Base-by-base conservation (phyloP, 2,113 vertebrate genomes). In the Amphiprion ocellaris region DNA sequence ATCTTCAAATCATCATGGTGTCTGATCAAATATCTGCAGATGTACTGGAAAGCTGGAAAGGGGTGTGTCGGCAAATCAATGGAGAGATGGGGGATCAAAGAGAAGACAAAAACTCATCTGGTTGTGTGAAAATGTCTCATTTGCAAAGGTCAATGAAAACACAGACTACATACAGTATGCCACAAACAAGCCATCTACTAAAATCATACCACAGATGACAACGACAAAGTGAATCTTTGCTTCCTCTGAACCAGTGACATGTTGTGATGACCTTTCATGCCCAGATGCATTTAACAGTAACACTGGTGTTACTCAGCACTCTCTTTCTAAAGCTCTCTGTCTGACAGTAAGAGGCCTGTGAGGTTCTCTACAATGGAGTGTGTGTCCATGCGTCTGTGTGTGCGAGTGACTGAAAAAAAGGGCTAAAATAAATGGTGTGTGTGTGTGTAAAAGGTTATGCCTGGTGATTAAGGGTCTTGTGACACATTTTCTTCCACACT, bases 251-350 rank as follows among this genome's bases (percentile, higher is more conserved):
- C 81, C 71, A 81, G 78, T 49, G 86, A 78, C 70, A 72, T 70
- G 81, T 79, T 83, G 71, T 69, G 71, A 89, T 63, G 55, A 78
- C 53, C 33, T 79, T 88, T 75, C 58, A 81, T 58, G 39, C 54
- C 65, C 86, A 90, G 71, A 88, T 90, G 86, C 74, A 81, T 77
- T 85, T 81, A 69, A 64, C 72, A 76, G 79, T 82, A 91, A 92
- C 92, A 87, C 84, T 88, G 69, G 72, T 61, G 88, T 90, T 88
- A 89, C 80, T 91, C 88, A 91, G 84, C 88, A 84, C 81, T 80
- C 81, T 62, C 56, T 78, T 67, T 87, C 70, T 82, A 87, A 87
- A 87, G 82, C 74, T 1, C 69, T 86, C 77, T 86, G 88, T 82
- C n/a, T 54, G 68, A 92, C 84, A 89, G 81, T 81, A 78, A 77